Conservation (phyloP, 2,113 vertebrate genomes). For the Gadus chalcogrammus region DNA sequence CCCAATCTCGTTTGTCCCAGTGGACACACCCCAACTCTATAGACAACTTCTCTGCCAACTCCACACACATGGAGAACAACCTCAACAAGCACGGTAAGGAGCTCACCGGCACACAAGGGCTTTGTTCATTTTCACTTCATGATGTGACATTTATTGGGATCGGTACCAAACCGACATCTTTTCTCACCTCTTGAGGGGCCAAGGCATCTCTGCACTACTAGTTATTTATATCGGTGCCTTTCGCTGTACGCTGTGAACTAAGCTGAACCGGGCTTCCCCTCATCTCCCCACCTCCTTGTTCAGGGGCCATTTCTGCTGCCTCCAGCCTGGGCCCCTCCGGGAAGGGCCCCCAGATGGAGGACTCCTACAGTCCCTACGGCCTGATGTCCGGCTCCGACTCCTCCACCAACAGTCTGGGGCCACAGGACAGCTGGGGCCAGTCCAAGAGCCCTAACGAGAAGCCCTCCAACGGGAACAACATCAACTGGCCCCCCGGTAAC, state of each 20-base stretch:
- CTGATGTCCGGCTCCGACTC: constrained; percentile 90
- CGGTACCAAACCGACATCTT: too few species aligned
- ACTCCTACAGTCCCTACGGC: constrained; percentile 93
- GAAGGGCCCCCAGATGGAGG: constrained; percentile 89
- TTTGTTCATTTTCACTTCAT: neutral
- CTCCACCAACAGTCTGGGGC: constrained; percentile 86
- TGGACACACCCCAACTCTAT: constrained; percentile 97
- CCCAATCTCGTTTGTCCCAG: constrained; percentile 96
- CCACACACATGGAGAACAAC: constrained; percentile 90
- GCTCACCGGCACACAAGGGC: neutral
- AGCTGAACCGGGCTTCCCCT: neutral
- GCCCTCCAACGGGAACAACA: constrained; percentile 93
- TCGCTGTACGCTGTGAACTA: too few species aligned
- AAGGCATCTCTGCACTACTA: too few species aligned
- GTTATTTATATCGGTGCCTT: too few species aligned
- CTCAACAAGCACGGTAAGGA: constrained; percentile 88
- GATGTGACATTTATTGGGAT: too few species aligned
- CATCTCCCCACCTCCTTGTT: constrained; percentile 1
- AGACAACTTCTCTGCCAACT: constrained; percentile 87
- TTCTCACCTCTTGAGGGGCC: too few species aligned
- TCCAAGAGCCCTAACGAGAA: constrained; percentile 93
- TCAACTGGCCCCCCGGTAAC: constrained; percentile 97
- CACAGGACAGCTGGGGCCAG: constrained; percentile 94
- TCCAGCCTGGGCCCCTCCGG: constrained; percentile 85
- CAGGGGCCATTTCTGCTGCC: constrained; percentile 92